These are phyloP conservation scores for Cygnus olor DNA, from an alignment of 2,797 vertebrate genomes.

Conservation along the genomic window DNA sequence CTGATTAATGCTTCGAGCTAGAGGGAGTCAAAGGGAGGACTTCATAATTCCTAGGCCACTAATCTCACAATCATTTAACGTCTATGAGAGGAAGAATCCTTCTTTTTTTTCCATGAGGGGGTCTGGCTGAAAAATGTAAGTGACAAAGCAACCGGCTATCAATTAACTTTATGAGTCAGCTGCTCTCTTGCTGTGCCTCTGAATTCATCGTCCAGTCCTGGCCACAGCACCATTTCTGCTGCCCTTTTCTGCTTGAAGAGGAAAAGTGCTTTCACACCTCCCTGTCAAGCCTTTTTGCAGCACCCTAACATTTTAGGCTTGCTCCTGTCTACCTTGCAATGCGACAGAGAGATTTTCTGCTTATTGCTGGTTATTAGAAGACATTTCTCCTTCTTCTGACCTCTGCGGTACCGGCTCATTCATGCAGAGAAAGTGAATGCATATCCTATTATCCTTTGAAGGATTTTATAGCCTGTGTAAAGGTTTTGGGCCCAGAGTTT, in stretches of 20 bases:
- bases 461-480: constrained; percentile 20
- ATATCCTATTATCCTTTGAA: constrained; percentile 41
- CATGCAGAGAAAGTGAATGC: constrained; percentile 62
- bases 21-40: constrained; percentile 23
- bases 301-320: not conserved
- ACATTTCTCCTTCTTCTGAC: constrained; percentile 61
- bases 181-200: not conserved
- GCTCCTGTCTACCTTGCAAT: not conserved
- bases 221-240: not conserved
- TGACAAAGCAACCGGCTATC: not conserved
- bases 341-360: not conserved
- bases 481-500: not conserved
- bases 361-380: constrained; percentile 15
- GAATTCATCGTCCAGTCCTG: not conserved
- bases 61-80: constrained; percentile 14
- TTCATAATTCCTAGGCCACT: constrained; percentile 25
- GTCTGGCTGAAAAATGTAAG: constrained; percentile 17
- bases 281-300: not conserved
- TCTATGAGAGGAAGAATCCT: not conserved
- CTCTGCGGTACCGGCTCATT: constrained; percentile 1
- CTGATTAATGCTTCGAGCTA: constrained; percentile 30
- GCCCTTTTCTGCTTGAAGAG: not conserved
- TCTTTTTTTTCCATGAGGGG: not conserved
- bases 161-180: constrained; percentile 24
- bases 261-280: not conserved